Conservation (phyloP, 2,888 invertebrate genomes). For the Thysanoteuthis rhombus region DNA sequence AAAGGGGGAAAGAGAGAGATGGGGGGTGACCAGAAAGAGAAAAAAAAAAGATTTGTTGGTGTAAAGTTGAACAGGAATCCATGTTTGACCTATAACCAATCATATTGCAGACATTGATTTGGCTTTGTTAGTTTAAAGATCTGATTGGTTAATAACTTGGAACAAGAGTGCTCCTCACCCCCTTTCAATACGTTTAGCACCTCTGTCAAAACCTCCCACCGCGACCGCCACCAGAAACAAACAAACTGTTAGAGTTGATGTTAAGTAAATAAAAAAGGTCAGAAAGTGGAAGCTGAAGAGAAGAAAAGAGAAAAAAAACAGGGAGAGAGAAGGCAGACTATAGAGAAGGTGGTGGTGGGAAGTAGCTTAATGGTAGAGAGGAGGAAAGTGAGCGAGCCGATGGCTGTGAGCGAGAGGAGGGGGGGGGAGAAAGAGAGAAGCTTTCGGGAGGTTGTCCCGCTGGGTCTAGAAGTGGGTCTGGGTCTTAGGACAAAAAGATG, state of each 20-base stretch:
- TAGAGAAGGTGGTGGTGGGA: not conserved
- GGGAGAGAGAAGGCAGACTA: not conserved
- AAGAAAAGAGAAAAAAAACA: not conserved
- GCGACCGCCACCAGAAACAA: not conserved
- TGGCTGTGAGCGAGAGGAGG: too few species aligned
- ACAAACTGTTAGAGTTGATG: not conserved
- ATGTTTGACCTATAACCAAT: not conserved
- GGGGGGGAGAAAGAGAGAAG: too few species aligned
- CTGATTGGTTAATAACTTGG: not conserved
- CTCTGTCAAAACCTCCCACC: not conserved
- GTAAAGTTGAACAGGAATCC: not conserved
- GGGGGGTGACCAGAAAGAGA: not conserved
- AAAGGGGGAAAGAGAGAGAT: not conserved
- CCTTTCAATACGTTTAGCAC: not conserved
- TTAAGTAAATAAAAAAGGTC: not conserved
- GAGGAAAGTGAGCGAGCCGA: not conserved
- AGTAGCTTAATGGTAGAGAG: not conserved
- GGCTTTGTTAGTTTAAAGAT: not conserved
- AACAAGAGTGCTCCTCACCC: not conserved
- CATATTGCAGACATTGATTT: constrained; percentile 12
- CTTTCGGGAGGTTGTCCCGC: not conserved
- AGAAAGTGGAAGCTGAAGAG: not conserved
- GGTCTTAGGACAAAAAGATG: not conserved
- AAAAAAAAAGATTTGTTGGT: not conserved
- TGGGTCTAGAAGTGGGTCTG: not conserved